These are phyloP conservation scores for Cassiopea xamachana DNA, from an alignment of 30 jellyfish, hydroid and myxozoan species.

Conservation along the genomic window DNA sequence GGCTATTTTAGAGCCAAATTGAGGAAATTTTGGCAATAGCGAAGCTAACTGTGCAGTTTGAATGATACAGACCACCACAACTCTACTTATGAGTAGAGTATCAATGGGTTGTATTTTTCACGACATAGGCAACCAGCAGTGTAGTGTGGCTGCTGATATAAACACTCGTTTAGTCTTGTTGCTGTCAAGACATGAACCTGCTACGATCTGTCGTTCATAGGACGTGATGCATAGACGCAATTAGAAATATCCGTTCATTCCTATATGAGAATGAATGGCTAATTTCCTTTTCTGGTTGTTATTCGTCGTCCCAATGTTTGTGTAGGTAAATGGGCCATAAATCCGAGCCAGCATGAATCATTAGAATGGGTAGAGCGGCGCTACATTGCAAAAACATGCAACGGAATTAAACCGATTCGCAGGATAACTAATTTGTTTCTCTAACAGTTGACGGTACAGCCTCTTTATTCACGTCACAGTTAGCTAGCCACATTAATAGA, in stretches of 20 bases:
- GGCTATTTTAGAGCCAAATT: too few species aligned
- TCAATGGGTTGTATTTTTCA: neutral
- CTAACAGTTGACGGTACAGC: conserved; percentile 6
- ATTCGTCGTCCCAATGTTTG: conserved; percentile 6
- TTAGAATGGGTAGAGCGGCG: conserved; percentile 2
- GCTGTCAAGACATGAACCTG: neutral
- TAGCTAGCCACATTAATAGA: neutral
- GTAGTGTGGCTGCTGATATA: neutral
- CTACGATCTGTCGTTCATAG: neutral
- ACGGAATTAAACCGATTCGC: conserved; percentile 17
- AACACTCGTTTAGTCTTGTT: neutral
- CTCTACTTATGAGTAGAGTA: too few species aligned
- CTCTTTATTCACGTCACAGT: neutral
- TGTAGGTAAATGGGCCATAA: neutral
- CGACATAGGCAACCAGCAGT: neutral
- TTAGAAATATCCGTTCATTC: neutral
- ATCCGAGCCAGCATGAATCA: conserved; percentile 23
- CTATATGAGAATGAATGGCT: neutral
- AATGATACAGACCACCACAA: too few species aligned
- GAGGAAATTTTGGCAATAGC: too few species aligned
- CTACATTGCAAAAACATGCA: conserved; percentile 1
- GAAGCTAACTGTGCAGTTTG: too few species aligned
- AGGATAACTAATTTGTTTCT: neutral
- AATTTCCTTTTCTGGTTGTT: neutral
- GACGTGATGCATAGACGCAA: neutral